phyloP scores from a whole-genome alignment of 1,140 invertebrate species.

The Sinella curviseta region DNA sequence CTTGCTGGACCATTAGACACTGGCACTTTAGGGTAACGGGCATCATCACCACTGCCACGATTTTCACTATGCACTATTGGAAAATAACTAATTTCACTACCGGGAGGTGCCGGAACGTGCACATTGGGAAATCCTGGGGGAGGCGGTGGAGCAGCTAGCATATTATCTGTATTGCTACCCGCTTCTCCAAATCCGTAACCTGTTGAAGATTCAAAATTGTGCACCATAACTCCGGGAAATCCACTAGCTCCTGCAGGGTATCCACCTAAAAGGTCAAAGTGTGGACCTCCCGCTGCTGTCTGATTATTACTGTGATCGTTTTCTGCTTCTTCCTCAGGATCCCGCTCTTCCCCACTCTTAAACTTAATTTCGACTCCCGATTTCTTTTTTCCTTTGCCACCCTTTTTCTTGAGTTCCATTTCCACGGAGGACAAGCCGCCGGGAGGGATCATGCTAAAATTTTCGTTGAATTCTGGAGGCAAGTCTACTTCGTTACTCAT shows the following conservation, averaged over 20 bases:
- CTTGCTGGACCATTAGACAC: neutral
- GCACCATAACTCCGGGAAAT: neutral
- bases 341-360: constrained; percentile 8
- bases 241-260: neutral
- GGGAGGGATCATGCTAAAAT: neutral
- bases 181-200: neutral
- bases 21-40: too few species aligned
- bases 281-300: neutral
- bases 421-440: neutral
- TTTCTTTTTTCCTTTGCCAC: neutral
- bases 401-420: neutral
- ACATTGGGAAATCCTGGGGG: constrained; percentile 57
- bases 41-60: neutral
- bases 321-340: neutral
- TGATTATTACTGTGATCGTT: neutral
- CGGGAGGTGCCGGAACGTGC: constrained; percentile 53
- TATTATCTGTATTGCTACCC: too few species aligned
- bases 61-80: neutral
- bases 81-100: constrained; percentile 21
- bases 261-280: neutral
- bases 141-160: neutral
- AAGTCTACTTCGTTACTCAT: constrained; percentile 14
- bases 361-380: constrained; percentile 19
- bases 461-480: neutral
- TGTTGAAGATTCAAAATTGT: neutral